A percentile compares a stretch with the other conserved stretches of the same genome.
Conservation (phyloP, 2,888 invertebrate species). For the Melangyna quadrimaculata region DNA sequence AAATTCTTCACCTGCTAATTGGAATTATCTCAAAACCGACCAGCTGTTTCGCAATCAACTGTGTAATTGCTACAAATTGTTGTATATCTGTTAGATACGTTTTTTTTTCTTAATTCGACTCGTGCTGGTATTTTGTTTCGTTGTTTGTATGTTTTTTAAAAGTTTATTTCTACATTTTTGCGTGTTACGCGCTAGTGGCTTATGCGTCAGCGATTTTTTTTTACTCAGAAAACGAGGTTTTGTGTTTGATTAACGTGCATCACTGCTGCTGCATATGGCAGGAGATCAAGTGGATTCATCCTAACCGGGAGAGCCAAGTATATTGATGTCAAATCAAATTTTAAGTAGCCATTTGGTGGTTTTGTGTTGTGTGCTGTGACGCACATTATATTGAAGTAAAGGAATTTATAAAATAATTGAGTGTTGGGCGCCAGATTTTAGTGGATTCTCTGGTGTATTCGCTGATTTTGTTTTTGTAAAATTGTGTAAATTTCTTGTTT, state of each 20-base stretch:
- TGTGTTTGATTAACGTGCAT: slow-evolving; percentile 36
- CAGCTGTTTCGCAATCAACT: slow-evolving; percentile 69
- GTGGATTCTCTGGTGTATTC: background rate
- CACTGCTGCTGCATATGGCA: slow-evolving; percentile 12
- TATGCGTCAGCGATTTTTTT: slow-evolving; percentile 63
- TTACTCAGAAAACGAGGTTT: slow-evolving; percentile 39
- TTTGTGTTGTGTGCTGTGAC: slow-evolving; percentile 1
- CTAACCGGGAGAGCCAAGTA: slow-evolving; percentile 46
- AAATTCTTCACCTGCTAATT: slow-evolving; percentile 59
- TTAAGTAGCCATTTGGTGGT: background rate
- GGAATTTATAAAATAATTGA: slow-evolving; percentile 14
- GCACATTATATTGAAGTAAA: slow-evolving; percentile 4
- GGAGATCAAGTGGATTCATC: slow-evolving; percentile 56
- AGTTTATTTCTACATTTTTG: slow-evolving; percentile 60
- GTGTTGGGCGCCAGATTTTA: slow-evolving; percentile 51
- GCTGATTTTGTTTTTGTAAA: background rate
- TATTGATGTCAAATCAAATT: slow-evolving; percentile 66
- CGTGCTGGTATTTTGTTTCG: slow-evolving; percentile 12
- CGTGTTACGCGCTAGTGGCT: slow-evolving; percentile 70
- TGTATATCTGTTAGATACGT: slow-evolving; percentile 34
- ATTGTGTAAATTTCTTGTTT: slow-evolving; percentile 21
- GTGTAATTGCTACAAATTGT: slow-evolving; percentile 64
- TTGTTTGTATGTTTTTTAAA: background rate
- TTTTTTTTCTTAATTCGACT: background rate
- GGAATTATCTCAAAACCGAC: slow-evolving; percentile 63